Conservation (phyloP, 2,113 vertebrate genomes). For the Scomber scombrus region DNA sequence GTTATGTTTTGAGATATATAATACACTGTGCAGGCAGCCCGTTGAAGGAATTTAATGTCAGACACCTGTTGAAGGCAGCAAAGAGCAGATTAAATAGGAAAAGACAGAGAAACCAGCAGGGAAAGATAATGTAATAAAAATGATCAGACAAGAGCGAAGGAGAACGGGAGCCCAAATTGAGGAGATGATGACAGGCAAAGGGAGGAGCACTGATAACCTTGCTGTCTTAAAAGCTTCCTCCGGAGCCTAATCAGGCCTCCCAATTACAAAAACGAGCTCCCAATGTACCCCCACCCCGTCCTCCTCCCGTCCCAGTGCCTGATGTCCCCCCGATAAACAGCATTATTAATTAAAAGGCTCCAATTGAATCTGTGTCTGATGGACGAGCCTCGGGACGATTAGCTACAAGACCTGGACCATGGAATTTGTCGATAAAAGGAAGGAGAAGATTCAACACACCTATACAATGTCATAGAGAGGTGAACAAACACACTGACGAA, state of each 20-base stretch:
- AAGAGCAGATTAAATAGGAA: constrained; percentile 24
- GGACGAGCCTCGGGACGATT: constrained; percentile 79
- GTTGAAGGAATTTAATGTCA: constrained; percentile 28
- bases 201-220: constrained; percentile 86
- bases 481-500: constrained; percentile 28
- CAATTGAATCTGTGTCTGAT: constrained; percentile 86
- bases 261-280: constrained; percentile 83
- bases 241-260: constrained; percentile 83
- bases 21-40: neutral
- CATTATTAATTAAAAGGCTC: constrained; percentile 87
- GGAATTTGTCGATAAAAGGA: constrained; percentile 69
- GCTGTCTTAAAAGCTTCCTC: constrained; percentile 85
- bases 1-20: constrained; percentile 3
- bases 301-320: constrained; percentile 68
- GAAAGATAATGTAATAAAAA: constrained; percentile 64
- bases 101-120: constrained; percentile 42
- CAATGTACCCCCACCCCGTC: constrained; percentile 39
- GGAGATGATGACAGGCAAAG: constrained; percentile 80
- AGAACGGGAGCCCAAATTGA: constrained; percentile 57
- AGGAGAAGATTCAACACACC: constrained; percentile 57
- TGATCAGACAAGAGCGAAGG: constrained; percentile 63
- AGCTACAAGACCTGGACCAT: constrained; percentile 77
- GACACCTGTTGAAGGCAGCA: constrained; percentile 65
- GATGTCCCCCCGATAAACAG: constrained; percentile 84
- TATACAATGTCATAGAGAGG: constrained; percentile 52